A percentile compares a stretch with the other conserved stretches of the same genome.
Conservation (phyloP, 2,888 invertebrate species). For the Drosophila niveifrons region DNA sequence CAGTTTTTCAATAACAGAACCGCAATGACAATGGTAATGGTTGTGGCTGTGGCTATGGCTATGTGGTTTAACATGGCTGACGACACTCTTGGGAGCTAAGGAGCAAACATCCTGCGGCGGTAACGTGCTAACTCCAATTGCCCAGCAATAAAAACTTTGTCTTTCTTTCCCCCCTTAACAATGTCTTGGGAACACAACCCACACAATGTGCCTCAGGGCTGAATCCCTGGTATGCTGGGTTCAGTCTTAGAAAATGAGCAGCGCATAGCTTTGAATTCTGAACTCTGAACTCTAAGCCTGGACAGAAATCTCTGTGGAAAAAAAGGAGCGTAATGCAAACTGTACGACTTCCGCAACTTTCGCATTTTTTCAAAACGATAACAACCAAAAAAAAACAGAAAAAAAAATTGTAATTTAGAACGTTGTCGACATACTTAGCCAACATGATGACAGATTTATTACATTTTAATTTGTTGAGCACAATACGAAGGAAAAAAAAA, state of each 20-base stretch:
- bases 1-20: constrained; percentile 57
- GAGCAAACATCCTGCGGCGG: constrained; percentile 39
- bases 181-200: constrained; percentile 2
- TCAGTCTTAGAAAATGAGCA: constrained; percentile 27
- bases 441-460: constrained; percentile 71
- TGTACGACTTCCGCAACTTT: constrained; percentile 38
- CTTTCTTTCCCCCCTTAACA: constrained; percentile 45
- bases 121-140: constrained; percentile 68
- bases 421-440: constrained; percentile 37
- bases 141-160: constrained; percentile 75
- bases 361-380: constrained; percentile 3
- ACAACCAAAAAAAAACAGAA: constrained; percentile 10
- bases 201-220: constrained; percentile 23
- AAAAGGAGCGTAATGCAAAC: constrained; percentile 16
- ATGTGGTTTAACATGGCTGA: constrained; percentile 16
- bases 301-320: constrained; percentile 3
- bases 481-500: constrained; percentile 22
- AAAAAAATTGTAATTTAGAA: constrained; percentile 53
- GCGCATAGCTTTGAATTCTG: constrained; percentile 9
- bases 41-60: constrained; percentile 19
- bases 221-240: constrained; percentile 22
- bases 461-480: constrained; percentile 70
- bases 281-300: not conserved
- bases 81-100: constrained; percentile 44
- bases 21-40: constrained; percentile 43